A percentile compares a stretch with the other conserved stretches of the same genome.
These are phyloP conservation scores for Maniola jurtina DNA, from an alignment of 1,140 invertebrate species.

Conservation along the genomic window DNA sequence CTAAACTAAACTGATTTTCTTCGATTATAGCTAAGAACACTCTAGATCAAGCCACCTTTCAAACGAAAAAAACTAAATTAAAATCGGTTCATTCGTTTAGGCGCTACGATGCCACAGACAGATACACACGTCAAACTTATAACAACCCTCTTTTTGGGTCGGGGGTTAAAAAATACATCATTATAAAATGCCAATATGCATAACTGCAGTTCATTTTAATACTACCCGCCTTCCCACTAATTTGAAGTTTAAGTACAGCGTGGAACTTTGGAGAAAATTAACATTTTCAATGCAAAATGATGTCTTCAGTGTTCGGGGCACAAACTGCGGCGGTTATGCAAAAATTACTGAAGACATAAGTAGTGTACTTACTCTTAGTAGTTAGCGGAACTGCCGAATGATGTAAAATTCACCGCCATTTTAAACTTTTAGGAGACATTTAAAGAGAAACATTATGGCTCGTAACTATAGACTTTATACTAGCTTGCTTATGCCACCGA, in stretches of 20 bases:
- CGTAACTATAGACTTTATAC: neutral
- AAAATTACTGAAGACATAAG: conserved; percentile 14
- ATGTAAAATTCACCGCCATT: conserved; percentile 4
- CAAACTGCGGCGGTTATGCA: conserved; percentile 10
- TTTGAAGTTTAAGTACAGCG: neutral
- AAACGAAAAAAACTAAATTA: too few relatives aligned
- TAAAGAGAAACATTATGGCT: neutral
- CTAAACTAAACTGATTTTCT: too few relatives aligned
- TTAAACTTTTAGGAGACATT: neutral
- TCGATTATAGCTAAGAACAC: too few relatives aligned
- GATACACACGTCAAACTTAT: too few relatives aligned
- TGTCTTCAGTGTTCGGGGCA: neutral
- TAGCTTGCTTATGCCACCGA: too few relatives aligned
- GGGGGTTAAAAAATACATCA: too few relatives aligned
- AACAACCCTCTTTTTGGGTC: too few relatives aligned
- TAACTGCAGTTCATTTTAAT: neutral
- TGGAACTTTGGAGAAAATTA: neutral
- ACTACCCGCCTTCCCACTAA: conserved; percentile 1
- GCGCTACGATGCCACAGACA: too few relatives aligned
- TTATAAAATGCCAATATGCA: too few relatives aligned
- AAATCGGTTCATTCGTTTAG: too few relatives aligned
- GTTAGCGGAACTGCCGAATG: conserved; percentile 6
- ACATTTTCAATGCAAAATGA: conserved; percentile 12
- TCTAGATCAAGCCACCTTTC: too few relatives aligned
- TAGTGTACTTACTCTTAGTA: conserved; percentile 2